These are phyloP conservation scores for Notiomystis cincta DNA, from an alignment of 2,113 vertebrate species.

Conservation along the genomic window DNA sequence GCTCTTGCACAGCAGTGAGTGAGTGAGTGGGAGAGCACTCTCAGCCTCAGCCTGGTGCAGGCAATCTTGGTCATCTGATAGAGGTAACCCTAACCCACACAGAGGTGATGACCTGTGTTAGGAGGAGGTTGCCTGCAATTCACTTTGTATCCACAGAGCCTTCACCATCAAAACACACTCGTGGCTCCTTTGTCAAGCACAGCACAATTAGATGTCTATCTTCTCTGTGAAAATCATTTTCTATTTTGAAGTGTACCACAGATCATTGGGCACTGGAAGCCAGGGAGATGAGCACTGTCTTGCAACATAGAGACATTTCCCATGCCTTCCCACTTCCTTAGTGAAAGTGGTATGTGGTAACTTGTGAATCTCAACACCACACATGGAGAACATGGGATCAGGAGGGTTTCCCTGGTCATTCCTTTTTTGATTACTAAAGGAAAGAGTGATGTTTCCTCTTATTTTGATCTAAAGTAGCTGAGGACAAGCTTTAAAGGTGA, in stretches of 20 bases:
- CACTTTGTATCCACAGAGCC: neutral
- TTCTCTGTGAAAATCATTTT: neutral
- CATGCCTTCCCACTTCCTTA: neutral
- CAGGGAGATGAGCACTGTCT: neutral
- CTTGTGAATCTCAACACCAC: neutral
- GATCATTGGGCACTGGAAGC: neutral
- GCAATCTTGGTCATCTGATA: neutral
- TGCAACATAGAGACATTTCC: neutral
- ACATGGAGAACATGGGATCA: neutral
- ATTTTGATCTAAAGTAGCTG: neutral
- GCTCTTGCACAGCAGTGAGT: neutral
- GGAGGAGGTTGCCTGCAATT: neutral
- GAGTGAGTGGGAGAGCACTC: neutral
- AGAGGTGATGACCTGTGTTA: neutral
- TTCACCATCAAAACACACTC: neutral
- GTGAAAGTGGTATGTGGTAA: neutral
- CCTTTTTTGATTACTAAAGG: neutral
- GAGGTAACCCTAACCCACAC: neutral
- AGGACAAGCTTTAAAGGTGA: neutral
- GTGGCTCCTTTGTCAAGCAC: neutral
- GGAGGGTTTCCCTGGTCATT: neutral
- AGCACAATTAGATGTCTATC: neutral
- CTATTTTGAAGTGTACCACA: accelerated
- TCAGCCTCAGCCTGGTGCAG: neutral
- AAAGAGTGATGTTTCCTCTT: neutral